phyloP scores from a whole-genome alignment of 2,888 invertebrate species.

The Linyphia triangularis region DNA sequence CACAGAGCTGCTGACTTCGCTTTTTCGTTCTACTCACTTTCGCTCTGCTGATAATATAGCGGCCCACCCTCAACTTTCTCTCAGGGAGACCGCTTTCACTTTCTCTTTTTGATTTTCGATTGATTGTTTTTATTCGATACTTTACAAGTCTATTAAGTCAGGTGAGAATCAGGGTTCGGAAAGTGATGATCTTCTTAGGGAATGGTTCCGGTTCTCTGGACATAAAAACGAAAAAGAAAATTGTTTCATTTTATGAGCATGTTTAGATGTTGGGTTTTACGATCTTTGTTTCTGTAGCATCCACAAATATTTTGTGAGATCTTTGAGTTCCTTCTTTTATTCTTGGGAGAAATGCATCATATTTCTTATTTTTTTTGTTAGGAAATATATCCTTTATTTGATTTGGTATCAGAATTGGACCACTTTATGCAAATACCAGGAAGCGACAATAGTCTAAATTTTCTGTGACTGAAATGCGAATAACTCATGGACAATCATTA shows the following conservation, averaged over 20 bases:
- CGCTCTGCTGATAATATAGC: slow-evolving; percentile 26
- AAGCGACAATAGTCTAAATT: too few relatives aligned
- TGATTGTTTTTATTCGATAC: slow-evolving; percentile 62
- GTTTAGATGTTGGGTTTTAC: background rate
- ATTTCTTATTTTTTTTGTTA: background rate
- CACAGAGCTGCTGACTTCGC: slow-evolving; percentile 51
- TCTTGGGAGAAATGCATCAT: too few relatives aligned
- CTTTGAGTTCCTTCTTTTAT: background rate
- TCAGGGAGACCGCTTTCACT: background rate
- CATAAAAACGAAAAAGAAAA: background rate
- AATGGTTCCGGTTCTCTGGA: background rate
- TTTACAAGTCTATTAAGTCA: slow-evolving; percentile 65
- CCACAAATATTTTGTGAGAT: too few relatives aligned
- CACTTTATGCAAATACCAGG: too few relatives aligned
- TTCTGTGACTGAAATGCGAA: too few relatives aligned
- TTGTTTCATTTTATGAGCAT: background rate
- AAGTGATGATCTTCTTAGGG: slow-evolving; percentile 20
- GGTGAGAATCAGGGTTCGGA: slow-evolving; percentile 29
- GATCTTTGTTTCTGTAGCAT: too few relatives aligned
- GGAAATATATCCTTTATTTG: too few relatives aligned
- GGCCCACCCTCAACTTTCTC: background rate
- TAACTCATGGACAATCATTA: too few relatives aligned
- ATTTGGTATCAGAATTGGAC: too few relatives aligned
- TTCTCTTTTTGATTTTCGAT: slow-evolving; percentile 54
- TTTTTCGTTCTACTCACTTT: slow-evolving; percentile 22